Conservation (phyloP, 2,113 vertebrate species). For the Opisthocomus hoazin region DNA sequence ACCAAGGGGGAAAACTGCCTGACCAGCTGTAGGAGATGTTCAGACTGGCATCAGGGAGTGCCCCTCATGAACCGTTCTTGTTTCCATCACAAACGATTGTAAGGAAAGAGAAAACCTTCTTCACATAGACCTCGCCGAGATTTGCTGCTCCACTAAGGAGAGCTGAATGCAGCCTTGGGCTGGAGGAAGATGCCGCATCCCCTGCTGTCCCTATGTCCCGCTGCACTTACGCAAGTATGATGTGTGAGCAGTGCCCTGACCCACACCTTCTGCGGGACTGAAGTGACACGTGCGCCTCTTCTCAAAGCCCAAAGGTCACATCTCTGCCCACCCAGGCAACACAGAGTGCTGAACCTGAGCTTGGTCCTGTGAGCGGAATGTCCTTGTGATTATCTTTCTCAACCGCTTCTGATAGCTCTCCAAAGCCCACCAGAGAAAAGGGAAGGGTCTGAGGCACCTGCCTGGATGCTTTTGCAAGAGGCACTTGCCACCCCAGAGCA, state of each 20-base stretch:
- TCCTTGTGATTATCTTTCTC: background rate
- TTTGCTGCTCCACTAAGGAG: background rate
- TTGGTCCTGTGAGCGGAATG: background rate
- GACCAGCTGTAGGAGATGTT: background rate
- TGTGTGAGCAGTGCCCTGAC: background rate
- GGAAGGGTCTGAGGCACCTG: background rate
- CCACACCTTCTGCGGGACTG: background rate
- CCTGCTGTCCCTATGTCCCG: accelerated
- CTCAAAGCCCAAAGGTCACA: background rate
- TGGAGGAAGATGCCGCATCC: background rate
- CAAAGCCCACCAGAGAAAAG: background rate
- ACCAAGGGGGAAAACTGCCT: background rate
- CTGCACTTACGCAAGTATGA: background rate
- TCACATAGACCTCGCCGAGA: background rate
- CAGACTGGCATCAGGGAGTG: background rate
- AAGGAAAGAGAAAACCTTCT: background rate
- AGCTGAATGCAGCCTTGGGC: background rate
- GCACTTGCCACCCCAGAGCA: background rate
- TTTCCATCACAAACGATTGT: background rate
- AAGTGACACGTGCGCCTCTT: background rate
- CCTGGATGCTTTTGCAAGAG: background rate
- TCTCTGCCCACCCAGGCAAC: background rate
- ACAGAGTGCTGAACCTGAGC: background rate
- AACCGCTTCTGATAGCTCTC: background rate
- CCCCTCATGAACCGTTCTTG: background rate